Evolutionary conservation across 2,797 vertebrate genomes (phyloP).

Genomic region (Epinephelus awoara): DNA sequence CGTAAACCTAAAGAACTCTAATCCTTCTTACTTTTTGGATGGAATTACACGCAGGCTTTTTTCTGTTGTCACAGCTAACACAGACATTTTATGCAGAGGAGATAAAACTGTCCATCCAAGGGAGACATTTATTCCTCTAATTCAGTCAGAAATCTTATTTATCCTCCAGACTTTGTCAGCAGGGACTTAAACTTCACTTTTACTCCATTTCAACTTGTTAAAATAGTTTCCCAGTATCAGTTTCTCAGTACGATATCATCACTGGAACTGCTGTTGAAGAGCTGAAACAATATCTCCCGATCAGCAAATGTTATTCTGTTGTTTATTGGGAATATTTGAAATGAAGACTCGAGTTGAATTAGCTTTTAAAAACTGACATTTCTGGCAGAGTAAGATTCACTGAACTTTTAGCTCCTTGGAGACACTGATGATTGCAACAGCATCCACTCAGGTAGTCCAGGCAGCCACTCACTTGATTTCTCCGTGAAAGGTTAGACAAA

Average conservation of each 20-base stretch:
- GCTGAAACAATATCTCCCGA: neutral
- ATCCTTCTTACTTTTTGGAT: constrained; percentile 43
- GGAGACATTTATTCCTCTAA: constrained; percentile 8
- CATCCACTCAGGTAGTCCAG: constrained; percentile 40
- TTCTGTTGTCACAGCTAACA: constrained; percentile 23
- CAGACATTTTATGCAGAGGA: constrained; percentile 18
- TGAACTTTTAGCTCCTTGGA: constrained; percentile 31
- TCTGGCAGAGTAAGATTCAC: neutral
- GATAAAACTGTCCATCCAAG: constrained; percentile 9
- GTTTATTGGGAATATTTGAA: neutral
- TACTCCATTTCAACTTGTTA: neutral
- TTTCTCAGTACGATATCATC: neutral
- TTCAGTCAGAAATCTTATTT: neutral
- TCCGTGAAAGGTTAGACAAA: constrained; percentile 77
- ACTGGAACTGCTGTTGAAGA: neutral
- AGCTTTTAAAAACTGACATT: neutral
- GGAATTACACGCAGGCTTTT: constrained; percentile 42
- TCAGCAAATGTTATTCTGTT: neutral
- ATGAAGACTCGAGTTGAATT: neutral
- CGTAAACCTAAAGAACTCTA: constrained; percentile 56
- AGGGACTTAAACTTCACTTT: neutral
- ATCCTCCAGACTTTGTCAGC: neutral
- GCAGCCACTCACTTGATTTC: constrained; percentile 51
- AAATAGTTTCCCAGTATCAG: neutral
- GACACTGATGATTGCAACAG: constrained; percentile 44